phyloP scores from a whole-genome alignment of 2,113 vertebrate species.

The Egretta garzetta region DNA sequence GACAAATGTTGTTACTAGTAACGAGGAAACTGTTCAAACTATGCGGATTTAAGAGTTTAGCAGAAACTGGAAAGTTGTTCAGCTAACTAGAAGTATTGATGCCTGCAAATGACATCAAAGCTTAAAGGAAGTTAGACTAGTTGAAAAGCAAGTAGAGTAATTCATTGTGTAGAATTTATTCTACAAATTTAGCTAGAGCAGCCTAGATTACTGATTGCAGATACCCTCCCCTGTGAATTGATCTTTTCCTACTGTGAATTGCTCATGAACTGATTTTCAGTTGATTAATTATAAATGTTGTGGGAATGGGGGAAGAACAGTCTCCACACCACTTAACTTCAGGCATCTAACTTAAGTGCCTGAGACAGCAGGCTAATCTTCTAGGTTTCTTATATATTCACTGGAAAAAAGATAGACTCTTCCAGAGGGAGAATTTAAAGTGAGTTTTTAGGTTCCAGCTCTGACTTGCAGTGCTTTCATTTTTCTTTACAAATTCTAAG shows the following conservation, averaged over 20 bases:
- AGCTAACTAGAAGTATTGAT: background rate
- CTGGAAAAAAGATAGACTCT: background rate
- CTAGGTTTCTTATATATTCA: background rate
- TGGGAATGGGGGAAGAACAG: background rate
- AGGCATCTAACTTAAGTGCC: conserved; percentile 17
- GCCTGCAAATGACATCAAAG: conserved; percentile 4
- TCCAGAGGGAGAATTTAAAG: background rate
- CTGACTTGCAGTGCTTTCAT: background rate
- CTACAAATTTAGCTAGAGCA: conserved; percentile 20
- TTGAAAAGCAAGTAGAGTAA: conserved; percentile 35
- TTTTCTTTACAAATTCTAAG: background rate
- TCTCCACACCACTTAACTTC: conserved; percentile 20
- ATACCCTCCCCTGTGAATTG: conserved; percentile 29
- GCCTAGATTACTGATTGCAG: conserved; percentile 36
- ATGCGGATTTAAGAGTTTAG: background rate
- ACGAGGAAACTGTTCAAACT: background rate
- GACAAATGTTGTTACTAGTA: background rate
- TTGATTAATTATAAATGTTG: conserved; percentile 36
- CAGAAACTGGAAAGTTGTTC: background rate
- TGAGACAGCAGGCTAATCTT: conserved; percentile 44
- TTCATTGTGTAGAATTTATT: conserved; percentile 36
- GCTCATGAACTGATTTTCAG: conserved; percentile 36
- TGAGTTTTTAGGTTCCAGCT: background rate
- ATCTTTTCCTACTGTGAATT: conserved; percentile 32
- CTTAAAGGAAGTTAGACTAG: background rate